These are phyloP conservation scores for Drosophila emarginata DNA, from an alignment of 2,888 invertebrate genomes.

Conservation along the genomic window DNA sequence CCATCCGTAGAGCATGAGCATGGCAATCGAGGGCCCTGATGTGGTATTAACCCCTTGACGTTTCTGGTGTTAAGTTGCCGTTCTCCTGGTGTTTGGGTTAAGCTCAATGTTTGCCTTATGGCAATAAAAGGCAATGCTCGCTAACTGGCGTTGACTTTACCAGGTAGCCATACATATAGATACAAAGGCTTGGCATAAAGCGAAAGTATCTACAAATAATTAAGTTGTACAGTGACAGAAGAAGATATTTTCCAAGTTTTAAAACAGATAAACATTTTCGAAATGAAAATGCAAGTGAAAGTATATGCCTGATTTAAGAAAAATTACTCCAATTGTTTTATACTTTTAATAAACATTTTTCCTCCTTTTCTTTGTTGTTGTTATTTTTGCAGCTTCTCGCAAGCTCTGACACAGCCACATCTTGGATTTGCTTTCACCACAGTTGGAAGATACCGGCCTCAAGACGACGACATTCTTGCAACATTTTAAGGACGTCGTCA, in stretches of 20 bases:
- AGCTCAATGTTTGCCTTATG: constrained; percentile 69
- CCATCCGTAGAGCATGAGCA: constrained; percentile 3
- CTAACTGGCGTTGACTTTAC: constrained; percentile 51
- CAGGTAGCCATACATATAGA: constrained; percentile 54
- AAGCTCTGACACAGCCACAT: constrained; percentile 70
- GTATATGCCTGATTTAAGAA: not conserved
- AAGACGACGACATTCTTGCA: constrained; percentile 82
- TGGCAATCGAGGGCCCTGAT: constrained; percentile 28
- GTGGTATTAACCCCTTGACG: constrained; percentile 76
- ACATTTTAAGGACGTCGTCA: constrained; percentile 82
- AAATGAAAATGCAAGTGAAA: not conserved
- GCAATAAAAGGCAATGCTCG: constrained; percentile 55
- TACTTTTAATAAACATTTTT: not conserved
- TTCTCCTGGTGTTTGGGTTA: constrained; percentile 77
- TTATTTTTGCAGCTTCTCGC: constrained; percentile 51
- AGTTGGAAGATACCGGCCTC: constrained; percentile 82
- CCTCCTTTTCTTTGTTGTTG: not conserved
- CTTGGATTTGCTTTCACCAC: constrained; percentile 76
- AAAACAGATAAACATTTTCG: not conserved
- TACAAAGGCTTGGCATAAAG: not conserved
- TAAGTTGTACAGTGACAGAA: not conserved
- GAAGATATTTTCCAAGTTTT: not conserved
- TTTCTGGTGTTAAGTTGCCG: constrained; percentile 74
- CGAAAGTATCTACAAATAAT: constrained; percentile 1
- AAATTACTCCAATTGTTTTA: not conserved